These are phyloP conservation scores for Pleuronectes platessa DNA, from an alignment of 2,113 vertebrate genomes.

Conservation along the genomic window DNA sequence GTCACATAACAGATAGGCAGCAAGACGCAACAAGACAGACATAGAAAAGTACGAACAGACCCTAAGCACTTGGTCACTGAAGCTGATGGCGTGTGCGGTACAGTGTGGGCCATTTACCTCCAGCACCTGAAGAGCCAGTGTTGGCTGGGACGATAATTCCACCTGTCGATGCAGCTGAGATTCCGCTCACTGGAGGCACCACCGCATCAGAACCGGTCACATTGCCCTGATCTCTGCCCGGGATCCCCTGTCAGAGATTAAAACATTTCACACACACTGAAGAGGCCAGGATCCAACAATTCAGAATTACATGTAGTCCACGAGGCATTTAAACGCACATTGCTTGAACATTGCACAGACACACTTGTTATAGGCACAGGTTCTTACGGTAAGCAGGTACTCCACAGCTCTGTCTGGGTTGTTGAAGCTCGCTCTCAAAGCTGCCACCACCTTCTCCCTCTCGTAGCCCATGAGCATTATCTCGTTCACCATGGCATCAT, in stretches of 20 bases:
- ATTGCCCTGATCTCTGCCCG: constrained; percentile 80
- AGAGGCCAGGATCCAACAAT: not conserved
- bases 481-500: constrained; percentile 97
- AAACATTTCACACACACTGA: too few species aligned
- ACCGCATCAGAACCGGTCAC: constrained; percentile 45
- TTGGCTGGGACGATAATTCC: constrained; percentile 57
- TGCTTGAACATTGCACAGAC: not conserved
- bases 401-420: constrained; percentile 97
- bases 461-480: constrained; percentile 99
- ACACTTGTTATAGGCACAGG: not conserved
- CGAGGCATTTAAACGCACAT: not conserved
- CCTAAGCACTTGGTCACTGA: not conserved
- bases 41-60: not conserved
- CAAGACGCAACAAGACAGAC: not conserved
- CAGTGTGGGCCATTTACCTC: constrained; percentile 47
- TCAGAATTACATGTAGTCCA: not conserved
- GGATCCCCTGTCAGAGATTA: constrained; percentile 85
- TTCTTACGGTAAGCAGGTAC: constrained; percentile 93
- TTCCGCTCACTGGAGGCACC: constrained; percentile 51
- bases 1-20: not conserved
- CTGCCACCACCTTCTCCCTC: constrained; percentile 91
- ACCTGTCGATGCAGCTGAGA: constrained; percentile 63
- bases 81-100: not conserved
- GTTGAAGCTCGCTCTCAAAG: constrained; percentile 95
- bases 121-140: constrained; percentile 81